phyloP scores from a whole-genome alignment of 2,888 invertebrate species.

The Drosophila hamatofila region DNA sequence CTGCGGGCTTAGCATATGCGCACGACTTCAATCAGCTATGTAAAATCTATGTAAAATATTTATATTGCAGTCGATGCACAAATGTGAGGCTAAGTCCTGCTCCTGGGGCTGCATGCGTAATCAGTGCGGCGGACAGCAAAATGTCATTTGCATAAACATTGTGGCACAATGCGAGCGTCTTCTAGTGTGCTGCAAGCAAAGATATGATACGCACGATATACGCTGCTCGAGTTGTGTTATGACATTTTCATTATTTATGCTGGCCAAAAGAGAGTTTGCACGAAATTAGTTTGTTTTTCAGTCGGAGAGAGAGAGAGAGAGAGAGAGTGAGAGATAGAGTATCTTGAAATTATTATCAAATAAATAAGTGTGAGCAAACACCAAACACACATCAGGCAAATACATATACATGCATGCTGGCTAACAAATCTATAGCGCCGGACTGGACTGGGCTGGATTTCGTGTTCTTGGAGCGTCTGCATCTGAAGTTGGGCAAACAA shows the following conservation, averaged over 20 bases:
- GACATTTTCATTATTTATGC: conserved; percentile 80
- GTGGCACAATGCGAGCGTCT: conserved; percentile 19
- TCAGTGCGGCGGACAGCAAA: conserved; percentile 59
- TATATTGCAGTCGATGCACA: conserved; percentile 75
- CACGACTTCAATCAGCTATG: conserved; percentile 79
- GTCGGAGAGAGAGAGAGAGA: conserved; percentile 17
- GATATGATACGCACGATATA: conserved; percentile 5
- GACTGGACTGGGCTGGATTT: background rate
- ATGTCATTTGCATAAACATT: conserved; percentile 76
- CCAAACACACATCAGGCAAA: conserved; percentile 1
- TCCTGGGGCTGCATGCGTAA: conserved; percentile 49
- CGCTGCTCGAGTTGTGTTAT: conserved; percentile 56
- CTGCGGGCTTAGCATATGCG: conserved; percentile 66
- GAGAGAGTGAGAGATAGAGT: conserved; percentile 15
- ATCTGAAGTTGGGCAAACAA: conserved; percentile 64
- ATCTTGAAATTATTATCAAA: conserved; percentile 75
- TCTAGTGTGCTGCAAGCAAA: conserved; percentile 10
- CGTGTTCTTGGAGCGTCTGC: conserved; percentile 42
- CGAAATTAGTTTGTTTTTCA: conserved; percentile 55
- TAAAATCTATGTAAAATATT: conserved; percentile 80
- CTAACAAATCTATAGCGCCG: conserved; percentile 51
- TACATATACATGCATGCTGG: background rate
- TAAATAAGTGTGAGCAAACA: conserved; percentile 64
- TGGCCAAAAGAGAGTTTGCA: conserved; percentile 57
- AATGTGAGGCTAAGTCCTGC: background rate